Percentiles rank a stretch among this genome's conserved stretches.
These are phyloP conservation scores for Dynastes maya DNA, from an alignment of 2,888 invertebrate species.

Conservation along the genomic window DNA sequence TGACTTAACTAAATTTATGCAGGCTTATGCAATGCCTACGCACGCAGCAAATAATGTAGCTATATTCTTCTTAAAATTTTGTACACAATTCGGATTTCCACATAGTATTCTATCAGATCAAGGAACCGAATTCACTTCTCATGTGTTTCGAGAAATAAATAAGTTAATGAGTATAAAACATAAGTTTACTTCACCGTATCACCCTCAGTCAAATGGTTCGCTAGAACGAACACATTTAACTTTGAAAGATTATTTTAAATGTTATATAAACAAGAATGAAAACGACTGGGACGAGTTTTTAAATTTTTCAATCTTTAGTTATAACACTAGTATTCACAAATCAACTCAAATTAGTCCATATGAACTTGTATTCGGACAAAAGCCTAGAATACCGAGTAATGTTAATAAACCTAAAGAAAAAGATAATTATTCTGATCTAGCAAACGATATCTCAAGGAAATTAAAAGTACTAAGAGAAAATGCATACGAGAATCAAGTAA, in stretches of 20 bases:
- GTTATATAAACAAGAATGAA: too few relatives aligned
- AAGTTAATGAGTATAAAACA: constrained; percentile 43
- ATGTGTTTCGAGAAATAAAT: constrained; percentile 51
- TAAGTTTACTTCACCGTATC: constrained; percentile 15
- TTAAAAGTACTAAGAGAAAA: too few relatives aligned
- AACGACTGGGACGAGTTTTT: too few relatives aligned
- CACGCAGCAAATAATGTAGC: constrained; percentile 63
- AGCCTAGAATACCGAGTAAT: constrained; percentile 47
- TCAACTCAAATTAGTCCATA: too few relatives aligned
- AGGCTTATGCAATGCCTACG: too few relatives aligned
- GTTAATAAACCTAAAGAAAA: constrained; percentile 44
- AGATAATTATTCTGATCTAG: constrained; percentile 42
- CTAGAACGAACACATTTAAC: too few relatives aligned
- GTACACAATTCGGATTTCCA: constrained; percentile 47
- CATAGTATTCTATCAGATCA: constrained; percentile 44
- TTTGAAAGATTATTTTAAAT: too few relatives aligned
- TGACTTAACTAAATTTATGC: constrained; percentile 64
- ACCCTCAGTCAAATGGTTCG: too few relatives aligned
- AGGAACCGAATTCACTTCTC: constrained; percentile 49
- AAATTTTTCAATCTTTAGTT: too few relatives aligned
- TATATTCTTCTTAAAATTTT: constrained; percentile 43
- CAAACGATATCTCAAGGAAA: constrained; percentile 46
- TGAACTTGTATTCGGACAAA: too few relatives aligned
- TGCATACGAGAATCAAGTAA: too few relatives aligned
- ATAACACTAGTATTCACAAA: too few relatives aligned